phyloP scores from a whole-genome alignment of 2,888 invertebrate genomes.

The Hypena proboscidalis region DNA sequence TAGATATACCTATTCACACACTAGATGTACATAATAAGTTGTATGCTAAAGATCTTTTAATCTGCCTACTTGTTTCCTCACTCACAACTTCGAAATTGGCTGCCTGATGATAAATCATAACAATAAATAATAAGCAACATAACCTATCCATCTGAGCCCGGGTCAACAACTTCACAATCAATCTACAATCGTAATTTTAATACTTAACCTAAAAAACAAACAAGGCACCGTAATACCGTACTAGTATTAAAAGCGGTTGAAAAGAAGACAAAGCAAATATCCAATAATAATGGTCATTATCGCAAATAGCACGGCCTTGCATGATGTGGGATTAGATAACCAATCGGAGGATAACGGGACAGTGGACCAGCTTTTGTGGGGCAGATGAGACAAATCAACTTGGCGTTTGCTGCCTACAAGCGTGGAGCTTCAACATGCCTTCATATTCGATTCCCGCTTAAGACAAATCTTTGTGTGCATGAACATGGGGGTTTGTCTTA shows the following conservation, averaged over 20 bases:
- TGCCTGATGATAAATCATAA: too few relatives aligned
- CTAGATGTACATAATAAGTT: too few relatives aligned
- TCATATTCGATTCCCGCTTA: too few relatives aligned
- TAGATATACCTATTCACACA: too few relatives aligned
- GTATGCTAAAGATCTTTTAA: too few relatives aligned
- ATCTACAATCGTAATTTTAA: conserved; percentile 8
- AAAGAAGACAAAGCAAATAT: conserved; percentile 44
- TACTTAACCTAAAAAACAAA: conserved; percentile 22
- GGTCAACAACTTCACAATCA: conserved; percentile 1
- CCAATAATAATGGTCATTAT: conserved; percentile 45
- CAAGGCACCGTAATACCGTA: conserved; percentile 15
- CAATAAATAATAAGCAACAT: too few relatives aligned
- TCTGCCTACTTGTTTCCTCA: too few relatives aligned
- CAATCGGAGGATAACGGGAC: conserved; percentile 71
- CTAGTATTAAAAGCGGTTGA: conserved; percentile 30
- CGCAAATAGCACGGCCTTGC: conserved; percentile 57
- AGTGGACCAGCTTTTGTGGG: conserved; percentile 27
- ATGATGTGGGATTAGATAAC: conserved; percentile 67
- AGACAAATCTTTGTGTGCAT: too few relatives aligned
- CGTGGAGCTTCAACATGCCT: background rate
- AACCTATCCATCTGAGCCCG: background rate
- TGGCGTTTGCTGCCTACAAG: conserved; percentile 22
- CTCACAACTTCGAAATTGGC: too few relatives aligned
- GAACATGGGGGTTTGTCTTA: too few relatives aligned
- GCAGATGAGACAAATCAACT: conserved; percentile 1